Conservation (phyloP, 2,888 invertebrate genomes). For the Alsophila aescularia region DNA sequence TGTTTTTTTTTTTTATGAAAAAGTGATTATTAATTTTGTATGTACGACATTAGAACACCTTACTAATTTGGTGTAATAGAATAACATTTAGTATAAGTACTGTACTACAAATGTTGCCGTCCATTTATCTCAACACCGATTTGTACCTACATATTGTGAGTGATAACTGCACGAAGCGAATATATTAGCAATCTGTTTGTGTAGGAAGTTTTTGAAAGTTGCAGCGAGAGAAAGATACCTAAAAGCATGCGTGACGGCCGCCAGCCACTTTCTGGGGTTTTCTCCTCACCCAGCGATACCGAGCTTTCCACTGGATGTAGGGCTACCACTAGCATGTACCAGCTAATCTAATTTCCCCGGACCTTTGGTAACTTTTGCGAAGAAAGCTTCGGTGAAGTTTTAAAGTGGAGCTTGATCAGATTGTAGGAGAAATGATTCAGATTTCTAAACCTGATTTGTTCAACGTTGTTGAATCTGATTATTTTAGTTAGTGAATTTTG, state of each 20-base stretch:
- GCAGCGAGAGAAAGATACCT: constrained; percentile 37
- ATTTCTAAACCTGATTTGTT: constrained; percentile 7
- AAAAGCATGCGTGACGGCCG: constrained; percentile 61
- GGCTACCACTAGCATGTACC: constrained; percentile 40
- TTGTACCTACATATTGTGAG: constrained; percentile 2
- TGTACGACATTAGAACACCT: too few species aligned
- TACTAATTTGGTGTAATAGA: too few species aligned
- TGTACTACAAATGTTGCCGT: too few species aligned
- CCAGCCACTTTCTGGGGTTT: constrained; percentile 63
- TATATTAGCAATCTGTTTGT: constrained; percentile 27
- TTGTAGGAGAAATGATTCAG: constrained; percentile 3
- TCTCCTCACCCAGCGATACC: constrained; percentile 67
- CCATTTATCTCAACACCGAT: neutral
- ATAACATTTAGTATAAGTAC: too few species aligned
- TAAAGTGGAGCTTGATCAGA: neutral
- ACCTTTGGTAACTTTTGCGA: constrained; percentile 6
- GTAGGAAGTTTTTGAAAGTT: constrained; percentile 43
- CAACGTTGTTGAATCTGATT: constrained; percentile 9
- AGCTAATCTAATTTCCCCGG: constrained; percentile 29
- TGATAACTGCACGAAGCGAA: constrained; percentile 9
- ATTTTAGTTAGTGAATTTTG: neutral
- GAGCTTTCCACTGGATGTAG: constrained; percentile 69
- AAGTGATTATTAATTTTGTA: too few species aligned
- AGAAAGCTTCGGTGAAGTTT: constrained; percentile 10
- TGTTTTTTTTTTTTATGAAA: too few species aligned